Conservation (phyloP, 1,140 invertebrate genomes). For the Anthonomus grandis region DNA sequence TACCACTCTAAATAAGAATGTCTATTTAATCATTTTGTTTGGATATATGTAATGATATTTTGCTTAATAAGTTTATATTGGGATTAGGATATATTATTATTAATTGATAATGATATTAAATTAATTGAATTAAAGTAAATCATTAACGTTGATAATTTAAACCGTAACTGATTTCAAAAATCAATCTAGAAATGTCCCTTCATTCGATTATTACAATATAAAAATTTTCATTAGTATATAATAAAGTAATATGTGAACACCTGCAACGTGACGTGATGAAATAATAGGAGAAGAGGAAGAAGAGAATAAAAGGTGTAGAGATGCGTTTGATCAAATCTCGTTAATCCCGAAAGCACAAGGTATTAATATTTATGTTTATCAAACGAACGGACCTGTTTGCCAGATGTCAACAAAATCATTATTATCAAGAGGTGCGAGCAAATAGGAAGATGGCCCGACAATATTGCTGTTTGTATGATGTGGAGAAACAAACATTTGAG, state of each 20-base stretch:
- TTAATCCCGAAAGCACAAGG: neutral
- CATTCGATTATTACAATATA: neutral
- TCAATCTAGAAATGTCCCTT: neutral
- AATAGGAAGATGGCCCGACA: slow-evolving; percentile 23
- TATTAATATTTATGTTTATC: neutral
- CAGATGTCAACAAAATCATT: slow-evolving; percentile 26
- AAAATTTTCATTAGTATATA: neutral
- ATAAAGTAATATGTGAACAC: neutral
- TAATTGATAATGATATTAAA: neutral
- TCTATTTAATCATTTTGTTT: neutral
- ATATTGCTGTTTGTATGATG: slow-evolving; percentile 26
- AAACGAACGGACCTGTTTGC: slow-evolving; percentile 13
- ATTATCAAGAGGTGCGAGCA: slow-evolving; percentile 26
- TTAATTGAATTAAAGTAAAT: neutral
- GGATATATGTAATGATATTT: too few relatives aligned
- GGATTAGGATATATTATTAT: neutral
- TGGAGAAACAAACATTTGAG: slow-evolving; percentile 35
- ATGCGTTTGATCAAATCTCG: neutral
- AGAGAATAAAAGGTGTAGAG: neutral
- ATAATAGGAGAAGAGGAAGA: neutral
- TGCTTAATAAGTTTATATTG: neutral
- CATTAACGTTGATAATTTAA: neutral
- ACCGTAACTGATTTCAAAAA: neutral
- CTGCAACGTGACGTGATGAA: neutral
- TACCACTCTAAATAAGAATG: slow-evolving; percentile 23